These are phyloP conservation scores for Choreutis nemorana DNA, from an alignment of 2,888 invertebrate genomes.

Conservation along the genomic window DNA sequence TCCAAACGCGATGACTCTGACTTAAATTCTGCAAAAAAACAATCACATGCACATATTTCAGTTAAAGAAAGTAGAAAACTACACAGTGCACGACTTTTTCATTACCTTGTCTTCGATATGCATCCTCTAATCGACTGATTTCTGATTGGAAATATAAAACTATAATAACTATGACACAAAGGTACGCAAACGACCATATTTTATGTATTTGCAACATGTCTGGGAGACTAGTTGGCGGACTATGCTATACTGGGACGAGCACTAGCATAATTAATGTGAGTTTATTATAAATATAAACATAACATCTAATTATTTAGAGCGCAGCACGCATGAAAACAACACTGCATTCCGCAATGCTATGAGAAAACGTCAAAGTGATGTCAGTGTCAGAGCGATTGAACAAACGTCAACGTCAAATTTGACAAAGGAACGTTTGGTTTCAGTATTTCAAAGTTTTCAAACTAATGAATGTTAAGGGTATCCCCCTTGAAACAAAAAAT, in stretches of 20 bases:
- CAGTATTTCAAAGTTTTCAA: too few species aligned
- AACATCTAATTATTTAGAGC: conserved; percentile 25
- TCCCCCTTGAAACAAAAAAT: too few species aligned
- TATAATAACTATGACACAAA: conserved; percentile 49
- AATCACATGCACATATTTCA: not conserved
- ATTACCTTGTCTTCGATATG: conserved; percentile 44
- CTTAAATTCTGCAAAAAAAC: conserved; percentile 40
- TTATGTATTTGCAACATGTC: conserved; percentile 57
- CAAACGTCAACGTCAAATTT: too few species aligned
- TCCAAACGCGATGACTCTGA: conserved; percentile 34
- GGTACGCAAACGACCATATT: conserved; percentile 50
- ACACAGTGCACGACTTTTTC: conserved; percentile 4
- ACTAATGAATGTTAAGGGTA: too few species aligned
- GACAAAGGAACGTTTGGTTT: too few species aligned
- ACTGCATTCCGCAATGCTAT: conserved; percentile 18
- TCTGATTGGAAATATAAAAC: conserved; percentile 57
- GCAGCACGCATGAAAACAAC: conserved; percentile 32
- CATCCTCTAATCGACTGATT: conserved; percentile 48
- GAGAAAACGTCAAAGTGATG: too few species aligned
- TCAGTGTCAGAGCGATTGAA: too few species aligned
- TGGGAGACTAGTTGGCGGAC: conserved; percentile 18
- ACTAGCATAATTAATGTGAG: conserved; percentile 35
- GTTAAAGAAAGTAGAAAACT: not conserved
- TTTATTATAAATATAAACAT: conserved; percentile 45
- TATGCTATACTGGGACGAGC: conserved; percentile 29